These are phyloP conservation scores for Zelostemma sp. DNA, from an alignment of 1,140 invertebrate species.

Conservation along the genomic window DNA sequence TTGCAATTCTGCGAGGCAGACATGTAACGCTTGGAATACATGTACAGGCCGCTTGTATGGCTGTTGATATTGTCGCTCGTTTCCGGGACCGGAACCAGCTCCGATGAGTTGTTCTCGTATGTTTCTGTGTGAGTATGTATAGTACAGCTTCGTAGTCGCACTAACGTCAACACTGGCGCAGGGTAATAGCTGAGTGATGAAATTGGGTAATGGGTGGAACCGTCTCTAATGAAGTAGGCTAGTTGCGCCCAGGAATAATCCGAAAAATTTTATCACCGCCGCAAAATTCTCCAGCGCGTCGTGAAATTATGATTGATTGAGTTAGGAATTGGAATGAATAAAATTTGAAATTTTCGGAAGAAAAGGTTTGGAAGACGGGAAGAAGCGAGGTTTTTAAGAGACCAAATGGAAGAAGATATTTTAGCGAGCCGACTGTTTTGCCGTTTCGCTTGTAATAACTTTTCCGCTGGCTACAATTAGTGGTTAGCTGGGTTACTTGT, in stretches of 20 bases:
- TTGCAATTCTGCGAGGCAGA: conserved; percentile 27
- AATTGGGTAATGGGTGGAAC: conserved; percentile 25
- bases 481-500: conserved; percentile 45
- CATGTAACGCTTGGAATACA: conserved; percentile 8
- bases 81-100: conserved; percentile 12
- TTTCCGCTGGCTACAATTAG: conserved; percentile 54
- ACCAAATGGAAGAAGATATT: conserved; percentile 13
- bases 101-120: conserved; percentile 17
- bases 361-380: too few relatives aligned
- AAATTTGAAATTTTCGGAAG: too few relatives aligned
- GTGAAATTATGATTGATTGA: too few relatives aligned
- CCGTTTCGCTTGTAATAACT: conserved; percentile 25
- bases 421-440: conserved; percentile 11
- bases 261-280: background rate
- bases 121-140: conserved; percentile 17
- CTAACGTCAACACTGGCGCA: conserved; percentile 13
- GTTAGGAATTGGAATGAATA: too few relatives aligned
- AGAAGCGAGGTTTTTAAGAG: too few relatives aligned
- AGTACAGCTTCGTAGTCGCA: conserved; percentile 9
- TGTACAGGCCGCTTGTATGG: too few relatives aligned
- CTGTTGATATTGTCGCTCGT: conserved; percentile 12
- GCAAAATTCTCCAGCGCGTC: too few relatives aligned
- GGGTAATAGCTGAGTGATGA: conserved; percentile 20
- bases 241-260: background rate
- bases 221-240: conserved; percentile 16